A percentile compares a stretch with the other conserved stretches of the same genome.
phyloP scores from a whole-genome alignment of 2,888 invertebrate genomes.

The Nudaria mundana region DNA sequence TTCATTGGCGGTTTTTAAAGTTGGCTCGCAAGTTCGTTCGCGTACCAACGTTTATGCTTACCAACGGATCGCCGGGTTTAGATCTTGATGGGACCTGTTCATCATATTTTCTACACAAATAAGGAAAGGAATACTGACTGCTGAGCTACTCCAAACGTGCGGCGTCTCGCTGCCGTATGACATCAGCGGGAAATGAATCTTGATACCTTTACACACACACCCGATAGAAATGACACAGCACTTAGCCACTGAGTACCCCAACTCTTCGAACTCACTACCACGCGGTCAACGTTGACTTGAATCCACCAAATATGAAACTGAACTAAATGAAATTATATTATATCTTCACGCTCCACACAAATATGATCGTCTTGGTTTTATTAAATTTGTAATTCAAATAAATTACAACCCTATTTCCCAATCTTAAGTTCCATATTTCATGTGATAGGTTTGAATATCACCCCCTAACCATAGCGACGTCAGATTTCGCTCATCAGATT shows the following conservation, averaged over 20 bases:
- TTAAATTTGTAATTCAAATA: slow-evolving; percentile 40
- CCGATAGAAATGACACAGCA: slow-evolving; percentile 37
- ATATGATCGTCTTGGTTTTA: slow-evolving; percentile 49
- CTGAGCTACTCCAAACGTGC: slow-evolving; percentile 78
- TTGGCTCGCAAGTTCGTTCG: no score
- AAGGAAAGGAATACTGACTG: slow-evolving; percentile 45
- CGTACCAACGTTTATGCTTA: no score
- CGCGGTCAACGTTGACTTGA: slow-evolving; percentile 25
- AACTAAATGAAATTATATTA: slow-evolving; percentile 70
- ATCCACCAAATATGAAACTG: slow-evolving; percentile 35
- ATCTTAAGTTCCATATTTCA: slow-evolving; percentile 17
- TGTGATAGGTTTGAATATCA: slow-evolving; percentile 16
- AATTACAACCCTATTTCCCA: slow-evolving; percentile 24
- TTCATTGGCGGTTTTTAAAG: no score
- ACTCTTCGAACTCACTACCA: slow-evolving; percentile 3
- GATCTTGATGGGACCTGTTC: no score
- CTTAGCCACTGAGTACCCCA: slow-evolving; percentile 15
- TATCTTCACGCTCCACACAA: slow-evolving; percentile 46
- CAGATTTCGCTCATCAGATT: slow-evolving; percentile 65
- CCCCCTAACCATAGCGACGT: slow-evolving; percentile 48
- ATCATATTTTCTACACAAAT: background rate
- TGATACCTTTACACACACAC: slow-evolving; percentile 61
- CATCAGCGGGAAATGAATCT: slow-evolving; percentile 82
- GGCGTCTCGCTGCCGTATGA: slow-evolving; percentile 79
- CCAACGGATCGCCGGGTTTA: background rate